phyloP scores from a whole-genome alignment of 2,888 invertebrate genomes.

The Torymus auratus region DNA sequence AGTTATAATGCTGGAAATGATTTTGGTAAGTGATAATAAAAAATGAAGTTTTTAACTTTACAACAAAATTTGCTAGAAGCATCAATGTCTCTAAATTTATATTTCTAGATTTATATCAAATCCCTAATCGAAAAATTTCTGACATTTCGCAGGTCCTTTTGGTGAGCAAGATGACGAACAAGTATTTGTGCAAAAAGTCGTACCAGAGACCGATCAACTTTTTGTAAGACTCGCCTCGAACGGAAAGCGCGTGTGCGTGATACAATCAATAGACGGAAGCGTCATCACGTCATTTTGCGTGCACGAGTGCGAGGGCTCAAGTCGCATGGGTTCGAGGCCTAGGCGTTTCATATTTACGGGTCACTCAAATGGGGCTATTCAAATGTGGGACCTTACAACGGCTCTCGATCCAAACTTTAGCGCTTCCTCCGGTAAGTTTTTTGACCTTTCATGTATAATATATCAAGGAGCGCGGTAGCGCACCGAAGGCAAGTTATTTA shows the following conservation, averaged over 20 bases:
- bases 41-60: not conserved
- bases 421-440: constrained; percentile 76
- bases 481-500: too few relatives aligned
- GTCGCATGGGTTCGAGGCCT: constrained; percentile 92
- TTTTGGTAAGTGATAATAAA: constrained; percentile 72
- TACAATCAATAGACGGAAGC: constrained; percentile 95
- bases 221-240: constrained; percentile 96
- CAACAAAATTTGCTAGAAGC: too few relatives aligned
- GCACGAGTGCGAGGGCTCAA: constrained; percentile 98
- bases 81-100: too few relatives aligned
- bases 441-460: not conserved
- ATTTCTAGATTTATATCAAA: too few relatives aligned
- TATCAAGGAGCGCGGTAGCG: too few relatives aligned
- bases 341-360: constrained; percentile 94
- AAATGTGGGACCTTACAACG: constrained; percentile 99
- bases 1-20: constrained; percentile 83
- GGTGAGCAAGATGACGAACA: constrained; percentile 99
- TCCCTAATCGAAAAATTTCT: not conserved
- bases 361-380: constrained; percentile 93
- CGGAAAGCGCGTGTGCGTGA: constrained; percentile 96
- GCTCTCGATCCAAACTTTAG: constrained; percentile 87
- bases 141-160: constrained; percentile 87
- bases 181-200: constrained; percentile 98
- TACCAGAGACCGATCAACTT: constrained; percentile 96
- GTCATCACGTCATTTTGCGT: constrained; percentile 97